Percentiles rank a stretch among this genome's conserved stretches.
Evolutionary conservation across 2,888 invertebrate species (phyloP).

Genomic region (Athetis lepigone): DNA sequence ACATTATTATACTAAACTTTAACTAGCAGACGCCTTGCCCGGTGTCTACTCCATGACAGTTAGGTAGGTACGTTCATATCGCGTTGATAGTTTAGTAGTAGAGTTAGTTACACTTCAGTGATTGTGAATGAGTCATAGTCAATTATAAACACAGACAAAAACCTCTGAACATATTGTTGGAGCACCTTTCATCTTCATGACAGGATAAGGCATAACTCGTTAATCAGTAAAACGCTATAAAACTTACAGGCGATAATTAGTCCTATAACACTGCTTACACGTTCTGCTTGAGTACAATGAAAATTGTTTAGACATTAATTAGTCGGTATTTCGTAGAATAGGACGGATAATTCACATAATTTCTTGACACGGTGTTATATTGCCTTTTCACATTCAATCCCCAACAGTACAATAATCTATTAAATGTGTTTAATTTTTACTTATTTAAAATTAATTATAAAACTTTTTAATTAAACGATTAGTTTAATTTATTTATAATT

Average conservation of each 20-base stretch:
- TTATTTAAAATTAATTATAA: too few species aligned
- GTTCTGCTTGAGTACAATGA: constrained; percentile 1
- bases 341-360: too few species aligned
- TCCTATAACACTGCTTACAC: background rate
- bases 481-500: too few species aligned
- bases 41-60: constrained; percentile 15
- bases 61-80: background rate
- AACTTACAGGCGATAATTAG: background rate
- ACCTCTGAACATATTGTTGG: background rate
- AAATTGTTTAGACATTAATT: constrained; percentile 7
- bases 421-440: too few species aligned
- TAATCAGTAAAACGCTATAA: background rate
- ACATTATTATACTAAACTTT: constrained; percentile 21
- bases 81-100: constrained; percentile 2
- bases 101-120: constrained; percentile 39
- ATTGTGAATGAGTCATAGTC: constrained; percentile 51
- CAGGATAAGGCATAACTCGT: background rate
- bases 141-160: constrained; percentile 30
- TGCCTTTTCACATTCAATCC: background rate
- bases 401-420: too few species aligned
- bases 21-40: background rate
- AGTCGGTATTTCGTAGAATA: background rate
- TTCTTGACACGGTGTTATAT: too few species aligned
- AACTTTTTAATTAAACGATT: too few species aligned
- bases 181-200: background rate